Evolutionary conservation across 2,888 invertebrate species (phyloP).

Genomic region (Caenorhabditis wallacei): DNA sequence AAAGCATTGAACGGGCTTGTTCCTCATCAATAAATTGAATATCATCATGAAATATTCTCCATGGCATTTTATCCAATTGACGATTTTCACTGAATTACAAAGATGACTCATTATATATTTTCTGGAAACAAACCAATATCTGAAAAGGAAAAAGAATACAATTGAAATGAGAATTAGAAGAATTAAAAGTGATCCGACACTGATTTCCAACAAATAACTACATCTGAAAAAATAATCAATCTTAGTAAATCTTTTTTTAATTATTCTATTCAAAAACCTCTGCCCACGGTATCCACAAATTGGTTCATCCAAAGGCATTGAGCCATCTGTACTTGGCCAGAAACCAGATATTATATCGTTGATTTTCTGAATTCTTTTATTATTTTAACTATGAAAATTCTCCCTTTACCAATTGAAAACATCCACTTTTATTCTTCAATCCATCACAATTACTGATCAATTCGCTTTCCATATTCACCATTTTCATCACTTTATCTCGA

Average conservation of each 20-base stretch:
- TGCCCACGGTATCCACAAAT: conserved; percentile 79
- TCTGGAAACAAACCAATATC: conserved; percentile 36
- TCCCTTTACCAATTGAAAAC: conserved; percentile 76
- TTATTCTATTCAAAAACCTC: conserved; percentile 1
- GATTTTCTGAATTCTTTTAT: conserved; percentile 70
- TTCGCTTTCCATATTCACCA: conserved; percentile 80
- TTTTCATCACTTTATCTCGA: conserved; percentile 80
- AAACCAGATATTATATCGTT: conserved; percentile 80
- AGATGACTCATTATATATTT: no score
- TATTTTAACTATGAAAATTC: background rate
- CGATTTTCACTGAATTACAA: conserved; percentile 79
- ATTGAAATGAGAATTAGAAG: conserved; percentile 62
- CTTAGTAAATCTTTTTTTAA: background rate
- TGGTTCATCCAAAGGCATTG: conserved; percentile 80
- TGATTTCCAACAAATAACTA: conserved; percentile 79
- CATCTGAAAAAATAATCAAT: conserved; percentile 69
- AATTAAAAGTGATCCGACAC: conserved; percentile 69
- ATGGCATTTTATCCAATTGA: conserved; percentile 78
- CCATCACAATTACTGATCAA: conserved; percentile 79
- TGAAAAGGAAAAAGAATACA: conserved; percentile 61
- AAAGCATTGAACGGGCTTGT: conserved; percentile 81
- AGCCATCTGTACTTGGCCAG: conserved; percentile 80
- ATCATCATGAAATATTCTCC: conserved; percentile 81
- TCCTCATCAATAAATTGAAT: conserved; percentile 80
- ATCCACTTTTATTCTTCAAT: conserved; percentile 77